These are phyloP conservation scores for Fregetta grallaria DNA, from an alignment of 2,113 vertebrate genomes.

Conservation along the genomic window DNA sequence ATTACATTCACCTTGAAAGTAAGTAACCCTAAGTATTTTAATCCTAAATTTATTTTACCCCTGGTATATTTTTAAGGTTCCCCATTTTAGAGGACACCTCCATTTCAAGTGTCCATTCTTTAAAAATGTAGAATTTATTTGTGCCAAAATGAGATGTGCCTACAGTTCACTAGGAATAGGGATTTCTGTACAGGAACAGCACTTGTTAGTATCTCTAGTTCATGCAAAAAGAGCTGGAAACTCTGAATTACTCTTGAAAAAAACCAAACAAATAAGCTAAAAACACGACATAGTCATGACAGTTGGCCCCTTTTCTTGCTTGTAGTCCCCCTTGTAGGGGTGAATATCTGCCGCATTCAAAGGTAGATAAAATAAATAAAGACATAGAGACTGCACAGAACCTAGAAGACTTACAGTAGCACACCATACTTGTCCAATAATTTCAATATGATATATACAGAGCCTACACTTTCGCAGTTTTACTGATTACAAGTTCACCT, in stretches of 20 bases:
- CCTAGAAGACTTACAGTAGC: background rate
- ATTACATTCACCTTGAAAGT: background rate
- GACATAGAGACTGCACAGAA: background rate
- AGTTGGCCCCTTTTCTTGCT: background rate
- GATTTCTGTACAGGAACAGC: background rate
- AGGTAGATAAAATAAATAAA: background rate
- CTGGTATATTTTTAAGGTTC: fast-evolving
- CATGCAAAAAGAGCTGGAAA: background rate
- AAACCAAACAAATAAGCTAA: background rate
- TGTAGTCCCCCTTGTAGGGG: background rate
- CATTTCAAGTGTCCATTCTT: background rate
- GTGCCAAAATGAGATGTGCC: background rate
- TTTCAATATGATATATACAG: background rate
- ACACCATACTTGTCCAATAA: background rate
- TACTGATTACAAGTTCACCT: background rate
- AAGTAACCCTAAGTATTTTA: background rate
- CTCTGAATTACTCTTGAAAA: background rate
- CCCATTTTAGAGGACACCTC: background rate
- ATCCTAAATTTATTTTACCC: background rate
- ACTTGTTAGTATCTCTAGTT: background rate
- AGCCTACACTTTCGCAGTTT: background rate
- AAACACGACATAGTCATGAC: background rate
- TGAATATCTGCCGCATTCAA: background rate
- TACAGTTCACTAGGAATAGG: background rate
- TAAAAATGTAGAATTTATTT: background rate